Conservation (phyloP, 2,797 vertebrate genomes). For the Amblyraja radiata region DNA sequence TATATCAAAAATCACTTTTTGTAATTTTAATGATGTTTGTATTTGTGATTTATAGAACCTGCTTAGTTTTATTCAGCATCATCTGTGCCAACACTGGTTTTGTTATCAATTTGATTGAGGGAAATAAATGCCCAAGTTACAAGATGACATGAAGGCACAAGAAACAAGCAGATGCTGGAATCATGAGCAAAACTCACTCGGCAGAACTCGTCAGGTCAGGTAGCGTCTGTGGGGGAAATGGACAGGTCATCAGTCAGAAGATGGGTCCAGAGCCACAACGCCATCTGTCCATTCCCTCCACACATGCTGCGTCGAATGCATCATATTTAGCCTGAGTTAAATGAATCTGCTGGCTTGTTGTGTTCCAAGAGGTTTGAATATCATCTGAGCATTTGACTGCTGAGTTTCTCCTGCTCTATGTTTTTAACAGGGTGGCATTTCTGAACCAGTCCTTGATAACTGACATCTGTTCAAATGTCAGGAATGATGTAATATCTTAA, state of each 20-base stretch:
- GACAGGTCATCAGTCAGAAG: no score
- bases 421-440: background rate
- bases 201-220: no score
- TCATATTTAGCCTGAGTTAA: background rate
- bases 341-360: background rate
- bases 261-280: no score
- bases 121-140: conserved; percentile 10
- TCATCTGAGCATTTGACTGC: background rate
- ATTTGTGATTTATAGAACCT: background rate
- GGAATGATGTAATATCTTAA: background rate
- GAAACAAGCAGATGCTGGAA: no score
- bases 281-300: no score
- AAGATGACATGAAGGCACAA: no score
- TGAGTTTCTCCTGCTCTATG: no score
- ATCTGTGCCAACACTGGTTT: background rate
- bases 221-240: no score
- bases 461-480: conserved; percentile 8
- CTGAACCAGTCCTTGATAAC: conserved; percentile 14
- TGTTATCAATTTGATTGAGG: conserved; percentile 1
- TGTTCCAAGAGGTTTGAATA: background rate
- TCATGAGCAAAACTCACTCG: no score
- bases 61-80: background rate
- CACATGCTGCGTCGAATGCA: no score
- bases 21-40: background rate
- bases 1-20: background rate